Conservation (phyloP, 1,140 invertebrate species). For the Diachasma alloeum region DNA sequence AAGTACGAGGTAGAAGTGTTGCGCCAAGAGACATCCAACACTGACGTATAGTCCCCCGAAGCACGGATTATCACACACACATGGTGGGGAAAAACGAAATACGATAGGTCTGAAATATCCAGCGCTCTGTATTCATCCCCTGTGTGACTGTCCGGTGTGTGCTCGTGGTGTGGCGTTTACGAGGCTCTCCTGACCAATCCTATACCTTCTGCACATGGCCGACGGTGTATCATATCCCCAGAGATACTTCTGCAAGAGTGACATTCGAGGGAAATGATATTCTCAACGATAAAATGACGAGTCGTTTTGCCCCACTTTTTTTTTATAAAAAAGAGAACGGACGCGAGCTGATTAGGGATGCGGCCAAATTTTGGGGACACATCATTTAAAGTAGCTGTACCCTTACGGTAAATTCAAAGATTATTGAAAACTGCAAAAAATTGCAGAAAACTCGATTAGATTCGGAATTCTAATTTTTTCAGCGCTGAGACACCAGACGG, state of each 20-base stretch:
- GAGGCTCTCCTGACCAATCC: background rate
- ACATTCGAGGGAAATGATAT: background rate
- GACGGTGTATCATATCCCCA: too few species aligned
- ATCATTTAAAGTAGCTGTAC: too few species aligned
- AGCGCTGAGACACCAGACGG: too few species aligned
- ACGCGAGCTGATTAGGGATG: too few species aligned
- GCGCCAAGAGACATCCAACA: conserved; percentile 5
- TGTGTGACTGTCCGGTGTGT: background rate
- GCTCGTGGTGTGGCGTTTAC: conserved; percentile 1
- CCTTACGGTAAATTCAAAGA: too few species aligned
- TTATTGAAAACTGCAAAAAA: too few species aligned
- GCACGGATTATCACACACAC: background rate
- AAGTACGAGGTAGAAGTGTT: background rate
- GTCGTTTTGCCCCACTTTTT: too few species aligned
- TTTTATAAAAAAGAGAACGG: too few species aligned
- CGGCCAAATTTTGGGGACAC: too few species aligned
- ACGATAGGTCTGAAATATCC: conserved; percentile 23
- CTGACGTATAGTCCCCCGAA: background rate
- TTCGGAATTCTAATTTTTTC: too few species aligned
- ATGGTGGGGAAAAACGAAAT: conserved; percentile 6
- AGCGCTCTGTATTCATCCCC: conserved; percentile 28
- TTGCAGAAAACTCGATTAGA: too few species aligned
- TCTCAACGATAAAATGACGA: background rate
- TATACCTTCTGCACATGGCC: too few species aligned
- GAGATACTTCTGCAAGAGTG: background rate